Conservation (phyloP, 2,797 vertebrate genomes). For the Fistularia commersonii region DNA sequence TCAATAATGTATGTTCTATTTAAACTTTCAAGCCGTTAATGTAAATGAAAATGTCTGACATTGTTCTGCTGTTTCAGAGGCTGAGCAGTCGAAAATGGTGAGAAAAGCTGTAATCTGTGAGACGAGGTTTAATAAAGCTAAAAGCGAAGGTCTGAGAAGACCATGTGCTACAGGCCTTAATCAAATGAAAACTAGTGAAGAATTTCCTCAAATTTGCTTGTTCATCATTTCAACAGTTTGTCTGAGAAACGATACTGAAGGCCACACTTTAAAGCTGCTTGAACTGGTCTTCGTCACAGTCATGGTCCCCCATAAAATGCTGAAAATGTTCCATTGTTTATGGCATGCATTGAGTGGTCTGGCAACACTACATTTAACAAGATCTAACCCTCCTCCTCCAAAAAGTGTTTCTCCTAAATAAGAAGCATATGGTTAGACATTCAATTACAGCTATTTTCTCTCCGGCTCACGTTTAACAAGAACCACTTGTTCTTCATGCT, state of each 20-base stretch:
- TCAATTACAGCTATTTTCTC: conserved; percentile 63
- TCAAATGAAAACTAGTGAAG: conserved; percentile 32
- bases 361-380: conserved; percentile 50
- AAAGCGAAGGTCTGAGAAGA: conserved; percentile 8
- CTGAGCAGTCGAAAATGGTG: not conserved
- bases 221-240: conserved; percentile 4
- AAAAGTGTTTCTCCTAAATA: conserved; percentile 53
- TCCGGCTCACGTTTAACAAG: conserved; percentile 53
- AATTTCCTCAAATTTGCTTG: conserved; percentile 8
- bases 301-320: conserved; percentile 31
- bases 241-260: conserved; percentile 14
- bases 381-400: conserved; percentile 24
- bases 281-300: conserved; percentile 16
- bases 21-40: conserved; percentile 5
- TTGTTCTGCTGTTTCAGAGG: not conserved
- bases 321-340: conserved; percentile 50
- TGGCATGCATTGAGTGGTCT: conserved; percentile 34
- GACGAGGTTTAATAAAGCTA: conserved; percentile 25
- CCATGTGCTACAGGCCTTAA: conserved; percentile 21
- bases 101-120: conserved; percentile 13
- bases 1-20: too few relatives aligned
- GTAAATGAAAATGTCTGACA: conserved; percentile 5
- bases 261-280: conserved; percentile 7
- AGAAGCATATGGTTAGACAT: conserved; percentile 70
- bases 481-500: conserved; percentile 60